Evolutionary conservation across 2,888 invertebrate species (phyloP).

Genomic region (Hermaeophaga mercurialis): DNA sequence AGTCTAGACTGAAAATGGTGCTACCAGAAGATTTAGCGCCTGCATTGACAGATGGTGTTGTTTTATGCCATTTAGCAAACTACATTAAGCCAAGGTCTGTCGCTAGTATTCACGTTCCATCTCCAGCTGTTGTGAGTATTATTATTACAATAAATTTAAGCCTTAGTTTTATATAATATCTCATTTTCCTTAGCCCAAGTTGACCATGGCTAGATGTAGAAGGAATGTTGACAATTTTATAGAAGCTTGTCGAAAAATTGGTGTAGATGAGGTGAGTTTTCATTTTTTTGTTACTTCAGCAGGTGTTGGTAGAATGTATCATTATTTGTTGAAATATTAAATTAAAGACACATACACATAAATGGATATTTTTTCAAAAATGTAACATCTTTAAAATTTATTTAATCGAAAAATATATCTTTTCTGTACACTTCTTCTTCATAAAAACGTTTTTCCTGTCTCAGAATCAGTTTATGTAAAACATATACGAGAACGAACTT

Average conservation of each 20-base stretch:
- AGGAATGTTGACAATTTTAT: constrained; percentile 95
- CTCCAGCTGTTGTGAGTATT: constrained; percentile 81
- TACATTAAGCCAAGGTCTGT: constrained; percentile 90
- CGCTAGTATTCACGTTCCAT: constrained; percentile 93
- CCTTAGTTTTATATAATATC: not conserved
- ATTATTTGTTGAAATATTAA: no score
- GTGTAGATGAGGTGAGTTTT: constrained; percentile 87
- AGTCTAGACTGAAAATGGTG: constrained; percentile 86
- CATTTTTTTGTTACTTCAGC: constrained; percentile 6
- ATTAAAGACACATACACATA: no score
- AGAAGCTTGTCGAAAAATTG: constrained; percentile 91
- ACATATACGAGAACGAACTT: no score
- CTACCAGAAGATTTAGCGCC: constrained; percentile 85
- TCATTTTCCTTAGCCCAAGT: constrained; percentile 76
- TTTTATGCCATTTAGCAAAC: constrained; percentile 93
- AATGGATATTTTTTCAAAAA: no score
- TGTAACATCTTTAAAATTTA: no score
- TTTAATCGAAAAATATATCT: no score
- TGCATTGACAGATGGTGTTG: constrained; percentile 88
- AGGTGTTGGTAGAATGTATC: no score
- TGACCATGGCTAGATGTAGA: constrained; percentile 93
- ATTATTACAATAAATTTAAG: not conserved
- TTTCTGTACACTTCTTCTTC: no score
- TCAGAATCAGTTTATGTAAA: no score
- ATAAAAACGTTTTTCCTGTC: no score